Conservation (phyloP, 2,113 vertebrate genomes). For the Pleuronectes platessa region DNA sequence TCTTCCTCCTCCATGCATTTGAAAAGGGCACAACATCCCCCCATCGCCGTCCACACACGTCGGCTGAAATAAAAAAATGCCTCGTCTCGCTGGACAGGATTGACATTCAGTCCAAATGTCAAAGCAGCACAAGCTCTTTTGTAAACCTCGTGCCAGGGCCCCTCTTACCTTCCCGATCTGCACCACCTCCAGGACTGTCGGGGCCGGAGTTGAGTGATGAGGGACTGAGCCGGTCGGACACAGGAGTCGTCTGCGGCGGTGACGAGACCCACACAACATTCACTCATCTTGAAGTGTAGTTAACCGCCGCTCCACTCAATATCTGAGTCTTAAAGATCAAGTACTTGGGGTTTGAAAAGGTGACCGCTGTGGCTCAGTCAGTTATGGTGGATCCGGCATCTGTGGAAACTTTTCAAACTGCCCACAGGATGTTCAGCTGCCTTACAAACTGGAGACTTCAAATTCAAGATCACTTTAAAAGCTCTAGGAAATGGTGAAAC, state of each 20-base stretch:
- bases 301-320: background rate
- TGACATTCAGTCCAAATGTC: slow-evolving; percentile 77
- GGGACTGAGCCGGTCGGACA: slow-evolving; percentile 36
- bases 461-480: too few relatives aligned
- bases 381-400: background rate
- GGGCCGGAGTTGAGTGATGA: slow-evolving; percentile 37
- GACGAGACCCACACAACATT: slow-evolving; percentile 1
- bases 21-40: slow-evolving; percentile 45
- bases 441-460: too few relatives aligned
- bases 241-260: slow-evolving; percentile 21
- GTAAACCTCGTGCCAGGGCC: slow-evolving; percentile 10
- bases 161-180: slow-evolving; percentile 31
- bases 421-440: background rate
- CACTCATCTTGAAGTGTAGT: slow-evolving; percentile 6
- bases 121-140: slow-evolving; percentile 54
- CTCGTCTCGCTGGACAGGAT: slow-evolving; percentile 33
- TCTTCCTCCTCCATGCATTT: slow-evolving; percentile 5
- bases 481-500: too few relatives aligned
- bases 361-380: background rate
- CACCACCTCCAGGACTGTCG: slow-evolving; percentile 31
- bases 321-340: background rate
- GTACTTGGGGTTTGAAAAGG: background rate
- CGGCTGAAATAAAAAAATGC: slow-evolving; percentile 17
- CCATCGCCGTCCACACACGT: slow-evolving; percentile 8
- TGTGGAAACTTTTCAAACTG: too few relatives aligned